Percentiles rank a stretch among this genome's conserved stretches.
Evolutionary conservation across 2,113 vertebrate genomes (phyloP).

Genomic region (Periophthalmodon schlosseri): DNA sequence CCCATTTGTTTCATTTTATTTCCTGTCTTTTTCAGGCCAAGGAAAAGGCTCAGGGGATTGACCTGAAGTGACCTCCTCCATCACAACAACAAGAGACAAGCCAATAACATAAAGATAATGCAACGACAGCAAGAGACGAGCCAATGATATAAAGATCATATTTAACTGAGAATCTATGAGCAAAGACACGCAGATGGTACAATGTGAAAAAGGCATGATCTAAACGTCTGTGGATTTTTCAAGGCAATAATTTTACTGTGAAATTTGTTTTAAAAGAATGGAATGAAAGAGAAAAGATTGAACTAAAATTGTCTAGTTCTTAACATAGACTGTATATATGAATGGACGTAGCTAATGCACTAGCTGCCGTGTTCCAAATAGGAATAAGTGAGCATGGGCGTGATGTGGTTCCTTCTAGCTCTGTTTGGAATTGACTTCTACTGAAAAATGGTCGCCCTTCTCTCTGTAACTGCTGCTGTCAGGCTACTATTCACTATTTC

Average conservation of each 20-base stretch:
- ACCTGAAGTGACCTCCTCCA: conserved; percentile 63
- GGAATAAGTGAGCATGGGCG: too few species aligned
- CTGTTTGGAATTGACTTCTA: too few species aligned
- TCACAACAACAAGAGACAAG: background rate
- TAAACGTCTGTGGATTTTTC: background rate
- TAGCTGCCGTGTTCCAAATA: too few species aligned
- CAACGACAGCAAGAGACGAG: background rate
- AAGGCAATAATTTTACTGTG: conserved; percentile 6
- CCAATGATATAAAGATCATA: background rate
- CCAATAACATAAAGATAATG: background rate
- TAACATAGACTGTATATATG: too few species aligned
- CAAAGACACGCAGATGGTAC: background rate
- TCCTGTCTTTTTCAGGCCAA: conserved; percentile 51
- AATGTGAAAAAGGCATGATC: conserved; percentile 11
- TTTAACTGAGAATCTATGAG: background rate
- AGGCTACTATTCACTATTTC: too few species aligned
- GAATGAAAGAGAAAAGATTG: background rate
- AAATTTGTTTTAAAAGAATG: background rate
- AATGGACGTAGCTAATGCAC: too few species aligned
- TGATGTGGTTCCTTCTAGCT: too few species aligned
- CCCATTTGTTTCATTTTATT: background rate
- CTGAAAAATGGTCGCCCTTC: too few species aligned
- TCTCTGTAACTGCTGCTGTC: too few species aligned
- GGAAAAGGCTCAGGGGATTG: conserved; percentile 56
- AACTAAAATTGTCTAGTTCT: background rate